Base-by-base conservation (phyloP, 1,140 invertebrate genomes). In the Batillaria attramentaria region DNA sequence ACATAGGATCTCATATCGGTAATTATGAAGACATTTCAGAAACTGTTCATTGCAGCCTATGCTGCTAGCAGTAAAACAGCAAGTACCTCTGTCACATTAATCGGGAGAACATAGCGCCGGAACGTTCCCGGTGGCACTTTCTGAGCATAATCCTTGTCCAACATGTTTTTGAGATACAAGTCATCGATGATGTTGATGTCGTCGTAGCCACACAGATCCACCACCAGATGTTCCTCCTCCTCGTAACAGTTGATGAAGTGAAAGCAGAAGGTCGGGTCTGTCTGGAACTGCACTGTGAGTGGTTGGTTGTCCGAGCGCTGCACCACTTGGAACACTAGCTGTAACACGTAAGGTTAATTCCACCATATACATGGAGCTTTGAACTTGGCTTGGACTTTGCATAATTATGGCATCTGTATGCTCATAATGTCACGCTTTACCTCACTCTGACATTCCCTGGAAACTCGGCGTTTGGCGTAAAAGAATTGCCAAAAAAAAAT, bases 171-270 rank as follows among this genome's bases (percentile, higher is more conserved):
- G 72, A 84, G n/a, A 33, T 77, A 84, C 18, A 92, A 87, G 65
- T 89, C 88, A 33, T 92, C 87, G 35, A 92, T 76, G 37, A 92
- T 83, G 81, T 94, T 93, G 0, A 95, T 93, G 91, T 97, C 94
- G 79, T 94, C 93, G 86, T 97, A 97, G 72, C 94, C 93, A 85
- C 96, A 97, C 46, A 98, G 93, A 87, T 98, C 96, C 0, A 97
- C 89, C 3, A 94, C 89, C 1, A 97, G 89, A 66, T 95, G 92
- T 79, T 93, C 92, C n/a, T 93, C 92, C 62, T 94, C 93, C 87
- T 94, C 96, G 87, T 94, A 98, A 72, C 95, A 94, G 91, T 98
- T 98, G 73, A 97, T 96, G 43, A 96, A 95, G 86, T 98, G 97
- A 3, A 97, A 92, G 83, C 94, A 97, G 86, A 97, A 97, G 0